These are phyloP conservation scores for Heliconius sara DNA, from an alignment of 2,888 invertebrate genomes.

Conservation along the genomic window DNA sequence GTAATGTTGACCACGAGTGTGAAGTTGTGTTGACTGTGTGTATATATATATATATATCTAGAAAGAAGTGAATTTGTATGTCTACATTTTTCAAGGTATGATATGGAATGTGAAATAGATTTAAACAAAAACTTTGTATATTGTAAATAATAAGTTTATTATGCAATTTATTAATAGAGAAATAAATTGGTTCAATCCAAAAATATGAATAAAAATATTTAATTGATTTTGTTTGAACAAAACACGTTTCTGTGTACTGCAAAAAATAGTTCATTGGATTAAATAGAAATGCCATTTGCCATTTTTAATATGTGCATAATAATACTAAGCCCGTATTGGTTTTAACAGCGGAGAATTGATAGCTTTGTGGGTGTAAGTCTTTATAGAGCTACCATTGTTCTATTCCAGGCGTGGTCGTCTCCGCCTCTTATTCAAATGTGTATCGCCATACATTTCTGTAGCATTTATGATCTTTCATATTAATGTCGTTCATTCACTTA, in stretches of 20 bases:
- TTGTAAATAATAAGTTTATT: too few species aligned
- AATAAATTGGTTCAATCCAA: background rate
- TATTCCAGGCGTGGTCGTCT: constrained; percentile 26
- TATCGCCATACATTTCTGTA: constrained; percentile 18
- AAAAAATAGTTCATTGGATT: background rate
- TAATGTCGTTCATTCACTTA: background rate
- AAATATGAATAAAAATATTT: background rate
- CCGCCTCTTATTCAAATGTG: constrained; percentile 33
- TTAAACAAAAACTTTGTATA: background rate
- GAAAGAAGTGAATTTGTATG: too few species aligned
- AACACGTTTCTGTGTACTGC: background rate
- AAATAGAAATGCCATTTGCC: constrained; percentile 11
- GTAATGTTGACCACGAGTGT: too few species aligned
- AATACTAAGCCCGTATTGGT: background rate
- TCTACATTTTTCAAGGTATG: background rate
- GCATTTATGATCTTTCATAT: background rate
- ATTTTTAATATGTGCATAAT: constrained; percentile 25
- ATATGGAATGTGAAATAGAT: background rate
- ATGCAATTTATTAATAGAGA: background rate
- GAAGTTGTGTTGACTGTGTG: too few species aligned
- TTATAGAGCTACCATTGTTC: constrained; percentile 34
- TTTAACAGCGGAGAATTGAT: constrained; percentile 13
- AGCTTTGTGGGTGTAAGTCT: constrained; percentile 31
- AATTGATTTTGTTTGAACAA: constrained; percentile 12
- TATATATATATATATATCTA: too few species aligned